Conservation (phyloP, 2,113 vertebrate species). For the Ginglymostoma cirratum region DNA sequence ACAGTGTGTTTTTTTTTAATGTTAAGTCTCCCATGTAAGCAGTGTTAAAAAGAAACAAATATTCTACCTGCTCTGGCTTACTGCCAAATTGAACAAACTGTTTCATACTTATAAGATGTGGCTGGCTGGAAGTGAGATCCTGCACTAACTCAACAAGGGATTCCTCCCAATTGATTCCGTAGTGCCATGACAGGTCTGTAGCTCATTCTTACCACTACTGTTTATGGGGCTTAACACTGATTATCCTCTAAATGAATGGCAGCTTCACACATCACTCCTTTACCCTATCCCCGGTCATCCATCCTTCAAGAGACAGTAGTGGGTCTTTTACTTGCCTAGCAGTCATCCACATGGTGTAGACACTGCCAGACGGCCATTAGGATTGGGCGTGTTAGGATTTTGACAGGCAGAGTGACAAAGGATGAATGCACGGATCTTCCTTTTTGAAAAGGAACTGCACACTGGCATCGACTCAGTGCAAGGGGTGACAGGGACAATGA, state of each 20-base stretch:
- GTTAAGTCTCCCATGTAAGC: background rate
- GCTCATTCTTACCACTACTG: background rate
- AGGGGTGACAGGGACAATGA: background rate
- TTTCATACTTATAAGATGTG: background rate
- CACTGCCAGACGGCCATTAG: background rate
- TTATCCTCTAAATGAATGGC: background rate
- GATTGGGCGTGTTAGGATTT: background rate
- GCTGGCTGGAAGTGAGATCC: background rate
- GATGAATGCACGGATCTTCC: background rate
- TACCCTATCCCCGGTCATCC: too few species aligned
- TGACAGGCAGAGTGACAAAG: background rate
- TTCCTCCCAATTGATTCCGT: background rate
- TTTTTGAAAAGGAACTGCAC: background rate
- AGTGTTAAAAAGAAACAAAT: background rate
- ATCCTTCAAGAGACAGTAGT: too few species aligned
- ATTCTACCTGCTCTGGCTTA: background rate
- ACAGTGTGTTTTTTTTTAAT: background rate
- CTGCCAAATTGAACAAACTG: background rate
- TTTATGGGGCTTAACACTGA: background rate
- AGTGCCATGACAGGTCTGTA: background rate
- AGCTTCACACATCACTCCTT: background rate
- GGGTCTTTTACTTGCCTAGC: background rate
- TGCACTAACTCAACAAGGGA: constrained; percentile 3
- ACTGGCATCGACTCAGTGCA: background rate
- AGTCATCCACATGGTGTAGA: background rate